Evolutionary conservation across 1,140 invertebrate genomes (phyloP).

Genomic region (Parapsyche elsis): DNA sequence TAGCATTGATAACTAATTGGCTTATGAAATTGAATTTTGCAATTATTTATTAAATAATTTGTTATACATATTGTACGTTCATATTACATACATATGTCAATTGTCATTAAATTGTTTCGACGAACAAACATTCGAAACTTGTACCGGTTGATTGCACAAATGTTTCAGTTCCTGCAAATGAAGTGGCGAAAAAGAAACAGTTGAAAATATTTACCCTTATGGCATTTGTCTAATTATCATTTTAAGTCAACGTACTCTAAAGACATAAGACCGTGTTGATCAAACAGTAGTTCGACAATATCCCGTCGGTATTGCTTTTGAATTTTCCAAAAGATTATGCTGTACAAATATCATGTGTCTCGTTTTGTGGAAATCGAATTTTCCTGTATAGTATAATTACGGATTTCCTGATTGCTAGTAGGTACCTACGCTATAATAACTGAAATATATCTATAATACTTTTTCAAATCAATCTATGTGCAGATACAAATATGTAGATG

Average conservation of each 20-base stretch:
- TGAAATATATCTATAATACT: no score
- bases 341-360: neutral
- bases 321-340: neutral
- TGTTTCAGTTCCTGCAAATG: constrained; percentile 45
- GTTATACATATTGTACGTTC: no score
- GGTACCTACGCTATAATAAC: no score
- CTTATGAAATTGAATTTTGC: no score
- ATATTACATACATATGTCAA: no score
- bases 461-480: no score
- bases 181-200: constrained; percentile 19
- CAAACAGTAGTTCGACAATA: constrained; percentile 1
- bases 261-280: neutral
- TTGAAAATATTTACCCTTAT: constrained; percentile 14
- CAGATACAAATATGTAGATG: no score
- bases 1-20: no score
- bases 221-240: constrained; percentile 8
- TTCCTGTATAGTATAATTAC: neutral
- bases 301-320: neutral
- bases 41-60: no score
- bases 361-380: neutral
- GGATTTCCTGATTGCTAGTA: constrained; percentile 26
- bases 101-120: no score
- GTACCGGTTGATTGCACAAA: constrained; percentile 41
- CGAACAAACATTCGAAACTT: no score
- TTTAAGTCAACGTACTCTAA: neutral